Evolutionary conservation across 2,888 invertebrate genomes (phyloP).

Genomic region (Helicoverpa assulta): DNA sequence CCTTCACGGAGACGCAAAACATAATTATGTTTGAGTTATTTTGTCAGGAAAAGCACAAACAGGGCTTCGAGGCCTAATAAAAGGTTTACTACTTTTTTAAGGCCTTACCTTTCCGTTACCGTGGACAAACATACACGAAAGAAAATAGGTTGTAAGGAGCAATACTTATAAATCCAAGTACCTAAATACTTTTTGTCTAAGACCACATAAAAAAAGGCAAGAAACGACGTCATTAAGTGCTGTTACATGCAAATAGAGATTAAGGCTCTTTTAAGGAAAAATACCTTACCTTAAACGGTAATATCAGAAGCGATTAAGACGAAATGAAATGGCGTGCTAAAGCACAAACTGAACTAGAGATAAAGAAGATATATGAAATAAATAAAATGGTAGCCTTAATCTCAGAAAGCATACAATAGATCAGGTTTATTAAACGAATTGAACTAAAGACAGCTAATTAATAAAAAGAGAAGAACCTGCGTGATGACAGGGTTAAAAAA

Average conservation of each 20-base stretch:
- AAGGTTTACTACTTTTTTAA: constrained; percentile 54
- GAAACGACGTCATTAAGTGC: constrained; percentile 44
- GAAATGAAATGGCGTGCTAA: constrained; percentile 40
- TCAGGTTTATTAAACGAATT: constrained; percentile 40
- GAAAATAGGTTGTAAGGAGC: constrained; percentile 7
- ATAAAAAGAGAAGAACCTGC: background rate
- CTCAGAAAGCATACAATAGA: constrained; percentile 40
- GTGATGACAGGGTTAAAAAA: no score
- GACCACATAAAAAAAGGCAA: constrained; percentile 28
- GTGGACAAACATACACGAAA: constrained; percentile 27
- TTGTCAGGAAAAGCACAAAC: constrained; percentile 34
- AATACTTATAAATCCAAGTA: constrained; percentile 34
- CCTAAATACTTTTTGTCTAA: constrained; percentile 45
- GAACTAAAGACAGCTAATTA: constrained; percentile 12
- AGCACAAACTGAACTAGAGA: constrained; percentile 15
- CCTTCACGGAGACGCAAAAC: constrained; percentile 29
- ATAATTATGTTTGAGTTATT: constrained; percentile 53
- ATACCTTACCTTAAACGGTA: constrained; percentile 48
- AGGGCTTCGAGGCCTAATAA: constrained; percentile 38
- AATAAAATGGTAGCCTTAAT: constrained; percentile 27
- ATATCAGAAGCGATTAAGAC: constrained; percentile 64
- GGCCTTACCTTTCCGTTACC: constrained; percentile 27
- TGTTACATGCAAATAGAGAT: constrained; percentile 45
- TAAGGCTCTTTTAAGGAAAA: constrained; percentile 34
- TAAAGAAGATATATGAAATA: constrained; percentile 16